These are phyloP conservation scores for Odocoileus virginianus DNA, from an alignment of 2,113 vertebrate genomes.

Conservation along the genomic window DNA sequence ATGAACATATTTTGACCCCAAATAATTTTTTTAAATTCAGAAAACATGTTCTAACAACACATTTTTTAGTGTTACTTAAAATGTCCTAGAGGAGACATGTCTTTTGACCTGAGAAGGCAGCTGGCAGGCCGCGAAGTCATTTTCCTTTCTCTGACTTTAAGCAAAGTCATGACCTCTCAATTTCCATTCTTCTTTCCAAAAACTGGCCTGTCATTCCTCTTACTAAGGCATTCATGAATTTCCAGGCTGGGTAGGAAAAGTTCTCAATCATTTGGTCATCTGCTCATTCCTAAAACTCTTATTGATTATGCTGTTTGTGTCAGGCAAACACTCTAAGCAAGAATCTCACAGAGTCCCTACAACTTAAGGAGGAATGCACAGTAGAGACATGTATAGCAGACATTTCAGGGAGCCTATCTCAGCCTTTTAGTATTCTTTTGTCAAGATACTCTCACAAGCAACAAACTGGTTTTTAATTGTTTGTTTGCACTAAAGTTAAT, in stretches of 20 bases:
- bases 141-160: conserved; percentile 7
- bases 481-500: neutral
- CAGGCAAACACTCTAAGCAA: neutral
- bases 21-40: neutral
- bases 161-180: neutral
- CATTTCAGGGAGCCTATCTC: neutral
- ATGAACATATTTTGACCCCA: neutral
- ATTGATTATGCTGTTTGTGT: neutral
- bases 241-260: neutral
- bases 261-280: neutral
- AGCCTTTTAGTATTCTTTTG: neutral
- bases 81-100: neutral
- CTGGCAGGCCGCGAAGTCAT: neutral
- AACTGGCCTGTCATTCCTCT: neutral
- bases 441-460: neutral
- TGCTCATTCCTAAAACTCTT: neutral
- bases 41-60: conserved; percentile 27
- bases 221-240: neutral
- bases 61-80: conserved; percentile 5
- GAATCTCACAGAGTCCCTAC: neutral
- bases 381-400: neutral
- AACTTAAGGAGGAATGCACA: neutral
- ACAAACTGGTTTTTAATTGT: neutral
- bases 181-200: neutral
- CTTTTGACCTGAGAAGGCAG: neutral